These are phyloP conservation scores for Trichonephila inaurata DNA, from an alignment of 1,140 invertebrate genomes.

Conservation along the genomic window DNA sequence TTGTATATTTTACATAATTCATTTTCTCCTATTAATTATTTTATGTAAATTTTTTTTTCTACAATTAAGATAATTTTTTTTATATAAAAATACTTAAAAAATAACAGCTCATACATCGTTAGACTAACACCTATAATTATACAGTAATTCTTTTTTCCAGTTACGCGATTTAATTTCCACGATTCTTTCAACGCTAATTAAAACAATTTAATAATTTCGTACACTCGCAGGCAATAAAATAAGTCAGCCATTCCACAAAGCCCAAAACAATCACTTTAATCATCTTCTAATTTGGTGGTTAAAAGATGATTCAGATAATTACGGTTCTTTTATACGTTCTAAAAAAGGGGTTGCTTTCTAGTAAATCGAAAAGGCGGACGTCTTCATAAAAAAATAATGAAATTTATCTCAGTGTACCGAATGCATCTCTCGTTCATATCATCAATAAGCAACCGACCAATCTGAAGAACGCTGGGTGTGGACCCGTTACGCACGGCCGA, in stretches of 20 bases:
- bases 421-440: background rate
- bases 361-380: conserved; percentile 24
- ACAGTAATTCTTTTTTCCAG: too few species aligned
- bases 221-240: too few species aligned
- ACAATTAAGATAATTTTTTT: too few species aligned
- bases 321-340: background rate
- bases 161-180: background rate
- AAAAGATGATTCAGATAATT: background rate
- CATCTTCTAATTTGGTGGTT: conserved; percentile 6
- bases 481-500: background rate
- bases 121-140: too few species aligned
- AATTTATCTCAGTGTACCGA: background rate
- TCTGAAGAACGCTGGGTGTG: conserved; percentile 1
- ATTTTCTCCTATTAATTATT: too few species aligned
- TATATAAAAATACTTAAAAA: too few species aligned
- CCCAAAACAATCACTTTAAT: background rate
- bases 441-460: conserved; percentile 29
- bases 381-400: conserved; percentile 30
- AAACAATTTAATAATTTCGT: background rate
- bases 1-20: too few species aligned
- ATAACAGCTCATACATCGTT: too few species aligned
- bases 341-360: conserved; percentile 4
- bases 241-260: background rate
- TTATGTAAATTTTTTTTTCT: too few species aligned
- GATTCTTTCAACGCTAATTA: background rate